phyloP scores from a whole-genome alignment of 2,888 invertebrate species.

The Pheosia gnoma region DNA sequence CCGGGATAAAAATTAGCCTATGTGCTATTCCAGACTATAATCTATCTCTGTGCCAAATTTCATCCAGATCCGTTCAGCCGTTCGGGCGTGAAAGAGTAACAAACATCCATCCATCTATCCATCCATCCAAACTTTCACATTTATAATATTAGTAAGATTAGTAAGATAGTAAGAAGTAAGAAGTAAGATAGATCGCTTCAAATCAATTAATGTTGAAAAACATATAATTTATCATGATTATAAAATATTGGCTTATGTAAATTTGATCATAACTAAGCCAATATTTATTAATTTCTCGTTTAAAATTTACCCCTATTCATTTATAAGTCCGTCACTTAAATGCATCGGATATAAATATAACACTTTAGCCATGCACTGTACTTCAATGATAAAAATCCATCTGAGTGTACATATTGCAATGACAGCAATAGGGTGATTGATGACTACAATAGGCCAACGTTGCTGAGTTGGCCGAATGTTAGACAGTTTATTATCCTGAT shows the following conservation, averaged over 20 bases:
- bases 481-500: conserved; percentile 7
- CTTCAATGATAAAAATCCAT: conserved; percentile 15
- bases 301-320: too few relatives aligned
- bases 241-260: neutral
- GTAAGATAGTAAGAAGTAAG: too few relatives aligned
- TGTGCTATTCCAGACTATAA: too few relatives aligned
- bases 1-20: too few relatives aligned
- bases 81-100: too few relatives aligned
- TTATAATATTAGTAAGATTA: too few relatives aligned
- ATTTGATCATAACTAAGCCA: neutral
- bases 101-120: too few relatives aligned
- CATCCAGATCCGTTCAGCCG: too few relatives aligned
- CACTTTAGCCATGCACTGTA: conserved; percentile 10
- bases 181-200: too few relatives aligned
- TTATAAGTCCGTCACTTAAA: neutral
- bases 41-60: too few relatives aligned
- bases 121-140: too few relatives aligned
- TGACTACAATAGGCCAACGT: conserved; percentile 19
- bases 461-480: conserved; percentile 9
- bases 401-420: conserved; percentile 14
- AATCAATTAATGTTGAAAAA: neutral
- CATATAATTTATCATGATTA: neutral
- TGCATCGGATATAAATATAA: neutral
- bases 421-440: conserved; percentile 17
- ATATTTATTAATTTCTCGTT: too few relatives aligned